phyloP scores from a whole-genome alignment of 2,797 vertebrate genomes.

The Tokudaia tokunoshimensis region DNA sequence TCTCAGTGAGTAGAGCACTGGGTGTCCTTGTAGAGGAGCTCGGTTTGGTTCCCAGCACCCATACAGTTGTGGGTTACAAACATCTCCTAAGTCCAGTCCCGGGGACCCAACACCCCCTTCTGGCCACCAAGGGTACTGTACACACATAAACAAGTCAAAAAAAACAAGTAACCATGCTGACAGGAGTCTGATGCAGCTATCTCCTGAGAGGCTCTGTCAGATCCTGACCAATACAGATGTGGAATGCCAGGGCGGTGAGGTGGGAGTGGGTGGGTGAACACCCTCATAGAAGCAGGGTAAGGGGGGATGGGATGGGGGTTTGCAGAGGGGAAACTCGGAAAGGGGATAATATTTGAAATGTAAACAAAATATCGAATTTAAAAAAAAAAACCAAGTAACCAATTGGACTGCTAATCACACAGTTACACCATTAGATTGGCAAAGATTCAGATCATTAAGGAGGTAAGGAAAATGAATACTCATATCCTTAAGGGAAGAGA shows the following conservation, averaged over 20 bases:
- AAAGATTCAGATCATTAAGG: slow-evolving; percentile 52
- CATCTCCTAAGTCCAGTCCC: not conserved
- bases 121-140: not conserved
- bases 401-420: slow-evolving; percentile 42
- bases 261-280: too few relatives aligned
- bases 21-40: not conserved
- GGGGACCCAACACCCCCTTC: not conserved
- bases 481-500: slow-evolving; percentile 3
- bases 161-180: too few relatives aligned
- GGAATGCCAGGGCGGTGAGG: too few relatives aligned
- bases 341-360: too few relatives aligned
- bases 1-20: not conserved
- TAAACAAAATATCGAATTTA: not conserved
- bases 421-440: not conserved
- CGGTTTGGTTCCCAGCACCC: not conserved
- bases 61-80: not conserved
- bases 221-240: too few relatives aligned
- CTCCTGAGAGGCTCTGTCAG: too few relatives aligned
- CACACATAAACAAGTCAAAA: not conserved
- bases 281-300: too few relatives aligned
- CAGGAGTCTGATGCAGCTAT: too few relatives aligned
- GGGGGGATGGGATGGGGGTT: too few relatives aligned
- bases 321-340: too few relatives aligned
- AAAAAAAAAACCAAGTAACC: not conserved
- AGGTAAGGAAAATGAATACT: slow-evolving; percentile 9